These are phyloP conservation scores for Anoura caudifer DNA, from an alignment of 2,113 vertebrate genomes.

Conservation along the genomic window DNA sequence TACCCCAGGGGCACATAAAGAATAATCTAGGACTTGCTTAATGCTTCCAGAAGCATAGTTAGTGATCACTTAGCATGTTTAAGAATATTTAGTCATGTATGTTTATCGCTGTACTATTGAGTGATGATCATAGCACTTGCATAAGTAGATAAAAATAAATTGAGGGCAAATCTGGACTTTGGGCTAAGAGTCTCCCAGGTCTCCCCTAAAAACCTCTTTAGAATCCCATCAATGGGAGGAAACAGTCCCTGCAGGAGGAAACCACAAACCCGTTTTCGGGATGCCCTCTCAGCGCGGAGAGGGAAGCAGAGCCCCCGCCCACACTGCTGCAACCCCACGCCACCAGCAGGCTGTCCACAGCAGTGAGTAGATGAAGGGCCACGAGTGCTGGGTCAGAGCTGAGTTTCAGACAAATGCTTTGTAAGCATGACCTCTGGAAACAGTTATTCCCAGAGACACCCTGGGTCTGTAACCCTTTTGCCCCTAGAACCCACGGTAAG, in stretches of 20 bases:
- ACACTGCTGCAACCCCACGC: not conserved
- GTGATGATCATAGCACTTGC: not conserved
- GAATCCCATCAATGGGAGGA: not conserved
- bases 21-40: not conserved
- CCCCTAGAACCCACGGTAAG: not conserved
- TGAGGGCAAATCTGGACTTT: not conserved
- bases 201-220: not conserved
- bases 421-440: not conserved
- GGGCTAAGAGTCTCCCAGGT: not conserved
- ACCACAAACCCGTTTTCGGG: too few species aligned
- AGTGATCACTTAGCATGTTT: not conserved
- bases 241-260: not conserved
- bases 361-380: not conserved
- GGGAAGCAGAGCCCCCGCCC: not conserved
- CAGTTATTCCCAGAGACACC: not conserved
- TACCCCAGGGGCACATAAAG: not conserved
- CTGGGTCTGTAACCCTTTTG: not conserved
- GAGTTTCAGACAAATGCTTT: not conserved
- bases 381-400: not conserved
- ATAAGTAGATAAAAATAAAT: not conserved
- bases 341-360: not conserved
- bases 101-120: not conserved
- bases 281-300: not conserved
- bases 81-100: not conserved
- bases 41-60: not conserved